phyloP scores from a whole-genome alignment of 2,888 invertebrate genomes.

The Ophioninae sp. region DNA sequence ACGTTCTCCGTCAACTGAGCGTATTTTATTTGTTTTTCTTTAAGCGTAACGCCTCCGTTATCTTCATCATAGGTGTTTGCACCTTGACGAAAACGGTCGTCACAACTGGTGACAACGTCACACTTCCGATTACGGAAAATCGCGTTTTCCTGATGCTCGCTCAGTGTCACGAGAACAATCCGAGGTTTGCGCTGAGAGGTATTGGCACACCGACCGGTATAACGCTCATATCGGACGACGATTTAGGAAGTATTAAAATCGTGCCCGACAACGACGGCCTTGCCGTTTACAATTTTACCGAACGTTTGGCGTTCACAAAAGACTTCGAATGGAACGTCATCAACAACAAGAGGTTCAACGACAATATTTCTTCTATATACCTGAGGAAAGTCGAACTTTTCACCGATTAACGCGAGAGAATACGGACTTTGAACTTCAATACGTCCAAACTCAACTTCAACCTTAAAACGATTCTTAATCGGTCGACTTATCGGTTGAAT shows the following conservation, averaged over 20 bases:
- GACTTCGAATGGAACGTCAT: slow-evolving; percentile 73
- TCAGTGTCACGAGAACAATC: slow-evolving; percentile 76
- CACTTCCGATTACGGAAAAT: slow-evolving; percentile 66
- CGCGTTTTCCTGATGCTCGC: slow-evolving; percentile 74
- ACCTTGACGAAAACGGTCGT: slow-evolving; percentile 71
- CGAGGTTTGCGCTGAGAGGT: slow-evolving; percentile 74
- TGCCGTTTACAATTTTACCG: slow-evolving; percentile 73
- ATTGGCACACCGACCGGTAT: slow-evolving; percentile 67
- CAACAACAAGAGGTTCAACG: slow-evolving; percentile 74
- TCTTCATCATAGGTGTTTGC: slow-evolving; percentile 71
- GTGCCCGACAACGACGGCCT: slow-evolving; percentile 70
- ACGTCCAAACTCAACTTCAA: background rate
- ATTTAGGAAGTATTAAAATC: slow-evolving; percentile 73
- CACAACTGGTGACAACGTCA: slow-evolving; percentile 72
- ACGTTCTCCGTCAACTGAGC: slow-evolving; percentile 51
- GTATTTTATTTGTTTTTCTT: background rate
- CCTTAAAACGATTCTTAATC: too few species aligned
- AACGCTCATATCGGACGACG: slow-evolving; percentile 73
- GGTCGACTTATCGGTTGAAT: too few species aligned
- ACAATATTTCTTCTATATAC: slow-evolving; percentile 13
- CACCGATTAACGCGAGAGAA: background rate
- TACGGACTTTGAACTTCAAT: background rate
- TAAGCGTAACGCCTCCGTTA: background rate
- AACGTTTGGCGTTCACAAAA: slow-evolving; percentile 68
- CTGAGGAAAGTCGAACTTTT: slow-evolving; percentile 63